Conservation (phyloP, 2,797 vertebrate species). For the Luscinia megarhynchos region DNA sequence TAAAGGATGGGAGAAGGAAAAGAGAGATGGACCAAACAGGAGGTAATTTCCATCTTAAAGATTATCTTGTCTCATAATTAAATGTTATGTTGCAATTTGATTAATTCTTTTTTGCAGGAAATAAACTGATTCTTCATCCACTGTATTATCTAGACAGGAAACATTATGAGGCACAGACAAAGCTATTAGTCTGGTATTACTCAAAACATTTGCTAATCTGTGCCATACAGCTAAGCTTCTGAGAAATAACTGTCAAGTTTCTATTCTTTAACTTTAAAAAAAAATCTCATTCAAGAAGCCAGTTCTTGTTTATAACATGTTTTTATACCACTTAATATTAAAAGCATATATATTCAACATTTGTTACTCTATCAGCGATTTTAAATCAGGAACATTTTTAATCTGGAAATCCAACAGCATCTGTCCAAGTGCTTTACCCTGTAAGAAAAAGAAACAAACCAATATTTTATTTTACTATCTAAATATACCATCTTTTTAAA, state of each 20-base stretch:
- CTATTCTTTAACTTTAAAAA: not conserved
- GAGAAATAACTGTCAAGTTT: slow-evolving; percentile 35
- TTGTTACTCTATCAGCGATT: slow-evolving; percentile 83
- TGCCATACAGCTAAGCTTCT: slow-evolving; percentile 8
- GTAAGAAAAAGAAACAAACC: not conserved
- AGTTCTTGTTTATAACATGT: slow-evolving; percentile 20
- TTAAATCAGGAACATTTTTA: slow-evolving; percentile 86
- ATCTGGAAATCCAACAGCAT: slow-evolving; percentile 89
- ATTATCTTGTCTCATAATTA: slow-evolving; percentile 5
- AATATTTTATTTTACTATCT: not conserved
- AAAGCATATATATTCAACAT: not conserved
- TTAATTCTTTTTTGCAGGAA: slow-evolving; percentile 54
- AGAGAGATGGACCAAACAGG: not conserved
- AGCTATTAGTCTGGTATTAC: slow-evolving; percentile 36
- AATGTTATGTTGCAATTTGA: slow-evolving; percentile 1
- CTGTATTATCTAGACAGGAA: slow-evolving; percentile 21
- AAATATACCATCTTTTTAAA: not conserved
- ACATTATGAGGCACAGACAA: slow-evolving; percentile 31
- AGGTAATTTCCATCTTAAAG: not conserved
- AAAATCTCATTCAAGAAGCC: slow-evolving; percentile 22
- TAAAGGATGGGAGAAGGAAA: not conserved
- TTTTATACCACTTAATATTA: slow-evolving; percentile 37
- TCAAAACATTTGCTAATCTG: slow-evolving; percentile 33
- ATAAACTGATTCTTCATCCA: slow-evolving; percentile 58
- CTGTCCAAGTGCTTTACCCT: slow-evolving; percentile 90